Conservation (phyloP, 2,797 vertebrate species). For the Squalus acanthias region DNA sequence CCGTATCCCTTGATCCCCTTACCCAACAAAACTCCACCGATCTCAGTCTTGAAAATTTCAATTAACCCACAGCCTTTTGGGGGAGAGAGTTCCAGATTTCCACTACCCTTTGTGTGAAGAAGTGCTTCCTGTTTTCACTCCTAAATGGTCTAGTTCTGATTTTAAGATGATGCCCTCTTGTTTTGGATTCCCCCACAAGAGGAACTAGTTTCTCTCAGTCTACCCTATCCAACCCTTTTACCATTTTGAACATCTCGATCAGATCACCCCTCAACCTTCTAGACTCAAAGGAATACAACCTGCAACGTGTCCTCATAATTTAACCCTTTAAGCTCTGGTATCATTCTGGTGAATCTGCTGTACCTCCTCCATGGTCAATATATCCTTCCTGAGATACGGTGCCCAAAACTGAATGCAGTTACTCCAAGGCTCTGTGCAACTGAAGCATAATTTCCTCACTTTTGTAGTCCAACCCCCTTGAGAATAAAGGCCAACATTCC, state of each 20-base stretch:
- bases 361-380: background rate
- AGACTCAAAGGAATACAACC: background rate
- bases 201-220: no score
- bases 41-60: background rate
- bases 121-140: no score
- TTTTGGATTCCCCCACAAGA: background rate
- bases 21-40: background rate
- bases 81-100: background rate
- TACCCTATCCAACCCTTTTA: background rate
- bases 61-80: background rate
- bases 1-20: background rate
- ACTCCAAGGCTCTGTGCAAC: background rate
- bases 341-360: background rate
- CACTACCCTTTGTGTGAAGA: no score
- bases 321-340: background rate
- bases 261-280: background rate
- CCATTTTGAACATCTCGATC: background rate
- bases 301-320: background rate
- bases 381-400: background rate
- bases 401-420: background rate
- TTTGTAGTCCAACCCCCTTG: background rate
- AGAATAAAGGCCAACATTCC: background rate
- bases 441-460: background rate
- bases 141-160: no score
- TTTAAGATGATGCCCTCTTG: background rate